Evolutionary conservation across 2,797 vertebrate species (phyloP), one percentile per base, ranked within the genome.

Genomic region (Sibirionetta formosa): DNA sequence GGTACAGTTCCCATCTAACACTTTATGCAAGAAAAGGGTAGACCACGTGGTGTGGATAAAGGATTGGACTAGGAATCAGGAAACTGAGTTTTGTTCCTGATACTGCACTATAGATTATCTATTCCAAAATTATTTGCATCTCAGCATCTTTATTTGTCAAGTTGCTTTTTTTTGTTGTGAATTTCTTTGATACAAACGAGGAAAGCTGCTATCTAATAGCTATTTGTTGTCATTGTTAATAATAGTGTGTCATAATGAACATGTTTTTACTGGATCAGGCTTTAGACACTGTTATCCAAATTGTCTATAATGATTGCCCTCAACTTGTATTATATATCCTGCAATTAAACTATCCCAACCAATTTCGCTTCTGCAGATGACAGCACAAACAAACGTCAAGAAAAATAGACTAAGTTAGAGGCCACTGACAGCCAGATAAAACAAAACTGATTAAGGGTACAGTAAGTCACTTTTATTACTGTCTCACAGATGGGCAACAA

Each of bases 391-490:
- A 87, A 90, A 93, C 4, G n/a, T 71, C 42, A 70, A 36, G 70
- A 79, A 31, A 95, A 71, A 75, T 42, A 90, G 93, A 53, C 65
- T 71, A 82, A 94, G 38, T 56, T 86, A 29, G 26, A 64, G 94
- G 72, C 86, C 48, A 71, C 22, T 56, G 94, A 93, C 57, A 77
- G 71, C 69, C 54, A 82, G 81, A 95, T 91, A 94, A 96, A 97
- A 20, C 79, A 92, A 75, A 96, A 70, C 82, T 48, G 85, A 95
- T 86, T 84, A 94, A 96, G 75, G 81, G 38, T 94, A 78, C 48
- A 81, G 15, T 86, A 94, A 97, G 69, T 96, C 46, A 88, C 89
- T 94, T 83, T 51, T 94, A 90, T 95, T 66, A 50, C 71, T 72
- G 23, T 46, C 77, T 80, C 73, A 87, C 71, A 96, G 86, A 96